Percentiles rank a stretch among this genome's conserved stretches.
phyloP scores from a whole-genome alignment of 2,113 vertebrate species.

The Eidolon helvum region DNA sequence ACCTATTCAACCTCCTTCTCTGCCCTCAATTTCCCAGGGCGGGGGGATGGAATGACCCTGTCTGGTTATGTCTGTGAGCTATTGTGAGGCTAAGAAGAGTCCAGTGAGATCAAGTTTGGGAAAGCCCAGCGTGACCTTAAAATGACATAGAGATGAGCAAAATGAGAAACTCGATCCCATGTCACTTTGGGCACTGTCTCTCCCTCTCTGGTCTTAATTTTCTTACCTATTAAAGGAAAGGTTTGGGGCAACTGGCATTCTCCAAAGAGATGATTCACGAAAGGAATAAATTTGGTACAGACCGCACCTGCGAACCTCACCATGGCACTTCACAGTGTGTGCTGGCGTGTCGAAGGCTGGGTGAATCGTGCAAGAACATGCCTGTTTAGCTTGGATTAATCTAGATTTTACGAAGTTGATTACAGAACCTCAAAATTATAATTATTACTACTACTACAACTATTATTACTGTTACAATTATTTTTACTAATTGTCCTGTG shows the following conservation, averaged over 20 bases:
- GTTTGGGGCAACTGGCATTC: background rate
- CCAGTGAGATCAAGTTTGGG: background rate
- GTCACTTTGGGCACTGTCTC: background rate
- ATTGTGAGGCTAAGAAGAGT: background rate
- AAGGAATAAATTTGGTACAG: background rate
- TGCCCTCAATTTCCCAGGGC: background rate
- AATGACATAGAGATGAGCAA: background rate
- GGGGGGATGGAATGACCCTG: background rate
- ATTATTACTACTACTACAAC: background rate
- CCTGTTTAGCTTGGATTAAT: background rate
- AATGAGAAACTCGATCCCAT: background rate
- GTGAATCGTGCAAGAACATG: background rate
- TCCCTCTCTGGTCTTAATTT: background rate
- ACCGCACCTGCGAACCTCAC: background rate
- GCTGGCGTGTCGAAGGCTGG: fast-evolving
- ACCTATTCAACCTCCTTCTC: background rate
- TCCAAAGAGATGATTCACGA: background rate
- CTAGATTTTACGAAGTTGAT: background rate
- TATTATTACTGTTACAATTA: background rate
- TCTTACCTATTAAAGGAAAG: background rate
- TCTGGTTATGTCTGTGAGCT: background rate
- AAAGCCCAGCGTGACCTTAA: background rate
- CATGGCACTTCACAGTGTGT: fast-evolving
- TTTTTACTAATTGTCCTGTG: fast-evolving
- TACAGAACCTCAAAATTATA: background rate